phyloP scores from a whole-genome alignment of 1,140 invertebrate genomes.

The Zophobas atratus region DNA sequence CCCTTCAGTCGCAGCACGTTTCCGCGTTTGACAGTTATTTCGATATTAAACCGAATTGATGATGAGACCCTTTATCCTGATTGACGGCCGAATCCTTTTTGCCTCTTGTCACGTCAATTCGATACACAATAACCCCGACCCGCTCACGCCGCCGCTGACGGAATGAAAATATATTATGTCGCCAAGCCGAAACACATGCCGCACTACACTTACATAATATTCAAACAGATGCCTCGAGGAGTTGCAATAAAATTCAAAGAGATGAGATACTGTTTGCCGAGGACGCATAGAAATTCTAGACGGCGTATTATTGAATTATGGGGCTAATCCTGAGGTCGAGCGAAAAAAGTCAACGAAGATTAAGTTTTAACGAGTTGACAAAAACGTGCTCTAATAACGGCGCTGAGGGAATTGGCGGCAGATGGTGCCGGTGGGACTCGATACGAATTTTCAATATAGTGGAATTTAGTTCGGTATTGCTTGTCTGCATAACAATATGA shows the following conservation, averaged over 20 bases:
- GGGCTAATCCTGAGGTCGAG: neutral
- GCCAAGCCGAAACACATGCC: slow-evolving; percentile 4
- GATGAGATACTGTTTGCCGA: too few relatives aligned
- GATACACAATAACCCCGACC: slow-evolving; percentile 26
- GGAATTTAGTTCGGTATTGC: neutral
- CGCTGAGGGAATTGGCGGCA: neutral
- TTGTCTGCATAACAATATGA: neutral
- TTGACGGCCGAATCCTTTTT: slow-evolving; percentile 25
- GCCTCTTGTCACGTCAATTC: slow-evolving; percentile 26
- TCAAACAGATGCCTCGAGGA: slow-evolving; percentile 5
- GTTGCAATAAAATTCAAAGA: slow-evolving; percentile 22
- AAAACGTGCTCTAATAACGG: slow-evolving; percentile 21
- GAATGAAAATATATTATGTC: slow-evolving; percentile 8
- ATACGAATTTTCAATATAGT: slow-evolving; percentile 13
- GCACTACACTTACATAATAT: slow-evolving; percentile 8
- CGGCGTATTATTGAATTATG: slow-evolving; percentile 23
- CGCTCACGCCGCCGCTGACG: neutral
- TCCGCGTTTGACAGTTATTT: slow-evolving; percentile 22
- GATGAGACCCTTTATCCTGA: slow-evolving; percentile 34
- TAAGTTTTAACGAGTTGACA: slow-evolving; percentile 35
- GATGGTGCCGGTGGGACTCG: neutral
- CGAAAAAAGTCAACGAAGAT: slow-evolving; percentile 15
- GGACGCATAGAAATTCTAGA: neutral
- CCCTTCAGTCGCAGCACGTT: slow-evolving; percentile 1
- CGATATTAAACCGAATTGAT: slow-evolving; percentile 14